Base-by-base conservation (phyloP, 2,888 invertebrate species). In the Polydrusus cervinus region DNA sequence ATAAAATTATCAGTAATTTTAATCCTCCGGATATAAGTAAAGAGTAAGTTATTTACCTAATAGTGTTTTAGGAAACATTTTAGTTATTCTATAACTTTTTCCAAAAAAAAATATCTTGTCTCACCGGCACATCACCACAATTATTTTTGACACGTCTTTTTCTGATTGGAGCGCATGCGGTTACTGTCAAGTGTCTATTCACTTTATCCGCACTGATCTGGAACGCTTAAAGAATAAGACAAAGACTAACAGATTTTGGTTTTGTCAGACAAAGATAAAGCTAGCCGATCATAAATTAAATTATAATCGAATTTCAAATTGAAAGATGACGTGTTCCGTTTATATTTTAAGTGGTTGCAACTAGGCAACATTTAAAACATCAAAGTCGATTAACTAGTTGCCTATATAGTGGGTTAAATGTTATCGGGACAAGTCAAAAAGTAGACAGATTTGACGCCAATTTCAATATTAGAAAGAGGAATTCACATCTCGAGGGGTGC, bases 51-150 rank as follows among this genome's bases (percentile, higher is more conserved):
- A 76, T 73, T 61, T 76, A 82, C 82, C 79, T 75, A 80, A 69
- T 43, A 79, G 20, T 53, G 74, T 43, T 76, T 76, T 76, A 30
- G 57, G 61, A 34, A 64, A 77, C 77, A 79, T 78, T 77, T 78
- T 79, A 76, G 75, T 78, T 74, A 45, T 64, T 43, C 69, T 53
- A 38, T 18, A 70, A 60, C 68, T 61, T 67, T 74, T 72, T 75
- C 74, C 49, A 70, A 74, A 75, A 34, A 57, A 47, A 64, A 57
- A 45, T 20, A 18, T 14, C 16, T 57, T 34, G 20, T 78, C 70
- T 75, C 76, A 80, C 81, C 81, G 81, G 82, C 80, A 79, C 79
- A 80, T 81, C 77, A 81, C 77, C 79, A 78, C 61, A 60, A 45
- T 18, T 20, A 60, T 68, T 70, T 78, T 76, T 79, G 82, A 81